phyloP scores from a whole-genome alignment of 2,797 vertebrate genomes.

The Huso huso region DNA sequence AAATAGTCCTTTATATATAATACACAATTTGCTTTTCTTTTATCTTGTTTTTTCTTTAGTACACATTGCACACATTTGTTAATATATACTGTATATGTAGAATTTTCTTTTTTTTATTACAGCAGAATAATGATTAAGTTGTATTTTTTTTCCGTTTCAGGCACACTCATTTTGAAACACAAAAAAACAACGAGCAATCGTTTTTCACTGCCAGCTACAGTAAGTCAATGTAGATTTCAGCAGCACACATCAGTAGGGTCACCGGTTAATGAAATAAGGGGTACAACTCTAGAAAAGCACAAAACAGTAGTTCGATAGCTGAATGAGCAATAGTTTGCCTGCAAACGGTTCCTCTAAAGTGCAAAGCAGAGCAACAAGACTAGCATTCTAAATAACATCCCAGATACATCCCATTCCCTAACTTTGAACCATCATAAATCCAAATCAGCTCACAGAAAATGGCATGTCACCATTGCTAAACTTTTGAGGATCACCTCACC shows the following conservation, averaged over 20 bases:
- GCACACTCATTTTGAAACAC: slow-evolving; percentile 73
- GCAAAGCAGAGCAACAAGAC: slow-evolving; percentile 45
- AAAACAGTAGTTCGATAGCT: too few species aligned
- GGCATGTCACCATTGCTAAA: too few species aligned
- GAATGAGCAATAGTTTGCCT: too few species aligned
- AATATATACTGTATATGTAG: not conserved
- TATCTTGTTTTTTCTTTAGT: slow-evolving; percentile 50
- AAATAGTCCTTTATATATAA: slow-evolving; percentile 82
- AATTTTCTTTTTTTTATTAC: slow-evolving; percentile 28
- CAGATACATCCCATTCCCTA: too few species aligned
- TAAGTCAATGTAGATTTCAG: slow-evolving; percentile 56
- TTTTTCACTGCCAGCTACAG: slow-evolving; percentile 62
- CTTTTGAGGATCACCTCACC: too few species aligned
- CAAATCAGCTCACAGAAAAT: too few species aligned
- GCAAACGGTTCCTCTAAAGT: slow-evolving; percentile 36
- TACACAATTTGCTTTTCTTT: slow-evolving; percentile 66
- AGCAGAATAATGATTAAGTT: slow-evolving; percentile 53
- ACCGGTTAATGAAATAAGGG: slow-evolving; percentile 37
- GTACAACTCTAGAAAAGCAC: too few species aligned
- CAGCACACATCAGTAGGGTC: slow-evolving; percentile 38
- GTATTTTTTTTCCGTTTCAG: slow-evolving; percentile 74
- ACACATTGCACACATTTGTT: slow-evolving; percentile 55
- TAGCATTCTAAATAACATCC: slow-evolving; percentile 1
- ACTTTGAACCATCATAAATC: too few species aligned
- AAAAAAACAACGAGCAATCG: slow-evolving; percentile 41